Evolutionary conservation across 2,113 vertebrate genomes (phyloP).

Genomic region (Sitta europaea): DNA sequence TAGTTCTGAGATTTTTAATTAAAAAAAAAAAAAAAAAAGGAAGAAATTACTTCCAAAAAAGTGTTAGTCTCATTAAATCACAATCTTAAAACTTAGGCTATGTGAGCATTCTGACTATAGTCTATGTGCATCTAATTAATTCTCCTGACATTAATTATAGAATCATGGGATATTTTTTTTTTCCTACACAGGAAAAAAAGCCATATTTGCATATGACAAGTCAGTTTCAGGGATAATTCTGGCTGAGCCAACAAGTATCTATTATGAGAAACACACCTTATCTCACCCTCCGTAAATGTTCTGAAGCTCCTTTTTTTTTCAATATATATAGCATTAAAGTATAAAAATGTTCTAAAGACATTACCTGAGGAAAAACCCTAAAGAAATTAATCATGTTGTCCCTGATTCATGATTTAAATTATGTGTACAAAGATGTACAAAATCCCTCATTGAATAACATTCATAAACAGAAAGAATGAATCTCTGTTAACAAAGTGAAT

Average conservation of each 20-base stretch:
- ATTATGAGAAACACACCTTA: neutral
- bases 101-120: neutral
- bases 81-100: neutral
- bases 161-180: neutral
- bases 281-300: neutral
- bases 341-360: neutral
- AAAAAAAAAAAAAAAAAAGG: neutral
- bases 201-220: neutral
- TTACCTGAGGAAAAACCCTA: neutral
- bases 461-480: neutral
- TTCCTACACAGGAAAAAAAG: neutral
- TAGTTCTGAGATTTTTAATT: neutral
- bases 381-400: neutral
- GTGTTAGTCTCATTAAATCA: neutral
- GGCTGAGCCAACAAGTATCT: neutral
- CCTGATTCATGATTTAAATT: neutral
- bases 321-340: neutral
- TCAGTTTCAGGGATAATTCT: neutral
- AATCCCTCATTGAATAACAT: neutral
- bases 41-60: slow-evolving; percentile 1
- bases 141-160: neutral
- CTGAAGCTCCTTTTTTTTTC: neutral
- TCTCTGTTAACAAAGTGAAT: neutral
- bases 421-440: neutral
- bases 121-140: neutral